Evolutionary conservation across 1,140 invertebrate genomes (phyloP).

Genomic region (Halesus radiatus): DNA sequence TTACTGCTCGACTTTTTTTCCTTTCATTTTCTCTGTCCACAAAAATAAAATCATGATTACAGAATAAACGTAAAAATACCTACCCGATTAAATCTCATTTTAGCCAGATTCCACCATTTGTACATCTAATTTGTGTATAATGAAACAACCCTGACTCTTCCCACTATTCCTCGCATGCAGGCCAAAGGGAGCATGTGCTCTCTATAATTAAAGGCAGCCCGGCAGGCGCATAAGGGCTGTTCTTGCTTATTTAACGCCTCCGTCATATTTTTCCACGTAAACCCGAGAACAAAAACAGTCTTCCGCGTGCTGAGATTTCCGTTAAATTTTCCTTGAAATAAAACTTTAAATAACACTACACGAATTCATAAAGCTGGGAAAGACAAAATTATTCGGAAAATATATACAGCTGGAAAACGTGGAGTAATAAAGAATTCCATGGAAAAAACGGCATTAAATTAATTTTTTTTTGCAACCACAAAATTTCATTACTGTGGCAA

Average conservation of each 20-base stretch:
- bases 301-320: neutral
- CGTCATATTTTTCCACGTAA: conserved; percentile 16
- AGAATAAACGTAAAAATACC: neutral
- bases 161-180: neutral
- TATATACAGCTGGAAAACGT: too few relatives aligned
- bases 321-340: neutral
- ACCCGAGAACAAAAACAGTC: neutral
- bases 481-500: too few relatives aligned
- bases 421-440: too few relatives aligned
- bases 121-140: neutral
- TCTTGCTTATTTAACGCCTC: neutral
- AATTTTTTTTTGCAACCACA: too few relatives aligned
- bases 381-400: too few relatives aligned
- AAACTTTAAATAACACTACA: too few relatives aligned
- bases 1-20: too few relatives aligned
- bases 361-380: too few relatives aligned
- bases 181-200: conserved; percentile 12
- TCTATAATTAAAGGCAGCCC: conserved; percentile 5
- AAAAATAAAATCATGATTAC: neutral
- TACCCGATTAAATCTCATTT: neutral
- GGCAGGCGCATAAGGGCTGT: conserved; percentile 5
- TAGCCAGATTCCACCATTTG: neutral
- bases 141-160: neutral
- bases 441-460: too few relatives aligned
- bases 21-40: neutral